These are phyloP conservation scores for Cephus pulcher DNA, from an alignment of 2,888 invertebrate species.

Conservation along the genomic window DNA sequence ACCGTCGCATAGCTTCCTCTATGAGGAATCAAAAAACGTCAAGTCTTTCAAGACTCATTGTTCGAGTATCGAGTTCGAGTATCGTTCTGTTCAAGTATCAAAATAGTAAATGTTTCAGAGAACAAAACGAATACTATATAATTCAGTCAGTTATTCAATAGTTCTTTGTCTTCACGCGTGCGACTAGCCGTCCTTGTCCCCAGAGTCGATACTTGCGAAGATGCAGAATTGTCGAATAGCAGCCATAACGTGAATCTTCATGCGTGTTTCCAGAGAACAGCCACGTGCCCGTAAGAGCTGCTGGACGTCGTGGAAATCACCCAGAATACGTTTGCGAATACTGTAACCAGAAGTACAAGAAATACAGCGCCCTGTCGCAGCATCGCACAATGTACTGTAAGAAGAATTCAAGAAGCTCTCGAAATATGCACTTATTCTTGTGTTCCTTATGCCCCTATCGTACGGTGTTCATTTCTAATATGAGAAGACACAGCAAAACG, in stretches of 20 bases:
- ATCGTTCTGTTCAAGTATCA: background rate
- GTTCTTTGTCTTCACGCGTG: too few species aligned
- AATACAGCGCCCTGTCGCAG: constrained; percentile 3
- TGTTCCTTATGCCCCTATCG: constrained; percentile 42
- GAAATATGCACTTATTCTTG: constrained; percentile 24
- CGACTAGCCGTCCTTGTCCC: too few species aligned
- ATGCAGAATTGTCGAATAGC: background rate
- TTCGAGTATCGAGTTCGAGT: background rate
- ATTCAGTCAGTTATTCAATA: too few species aligned
- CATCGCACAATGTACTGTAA: constrained; percentile 18
- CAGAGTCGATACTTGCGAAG: background rate
- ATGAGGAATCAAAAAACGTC: background rate
- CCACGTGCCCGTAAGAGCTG: background rate
- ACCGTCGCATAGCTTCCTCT: too few species aligned
- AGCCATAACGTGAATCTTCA: background rate
- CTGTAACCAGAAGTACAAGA: background rate
- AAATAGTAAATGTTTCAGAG: background rate
- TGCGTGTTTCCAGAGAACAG: background rate
- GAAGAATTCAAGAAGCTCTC: constrained; percentile 15
- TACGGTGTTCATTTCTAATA: constrained; percentile 26
- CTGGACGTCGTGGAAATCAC: background rate
- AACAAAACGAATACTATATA: background rate
- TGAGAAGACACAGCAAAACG: constrained; percentile 20
- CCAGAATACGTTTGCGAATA: background rate
- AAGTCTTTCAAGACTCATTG: background rate